phyloP scores from a whole-genome alignment of 2,888 invertebrate genomes.

The Kuschelorhynchus macadamiae region DNA sequence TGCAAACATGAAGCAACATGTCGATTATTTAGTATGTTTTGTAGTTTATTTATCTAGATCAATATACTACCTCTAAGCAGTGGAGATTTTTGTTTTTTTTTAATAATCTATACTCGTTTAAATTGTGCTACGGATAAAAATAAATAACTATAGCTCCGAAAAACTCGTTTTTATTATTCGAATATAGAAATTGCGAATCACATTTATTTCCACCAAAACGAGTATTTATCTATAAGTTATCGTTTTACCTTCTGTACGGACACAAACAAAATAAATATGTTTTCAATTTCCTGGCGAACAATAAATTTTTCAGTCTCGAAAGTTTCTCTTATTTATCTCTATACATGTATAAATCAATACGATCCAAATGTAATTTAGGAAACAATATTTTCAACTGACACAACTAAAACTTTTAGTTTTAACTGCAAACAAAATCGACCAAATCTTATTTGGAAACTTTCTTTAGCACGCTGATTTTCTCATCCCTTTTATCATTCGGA shows the following conservation, averaged over 20 bases:
- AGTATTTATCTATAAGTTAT: not conserved
- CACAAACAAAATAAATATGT: constrained; percentile 37
- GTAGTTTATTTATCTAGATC: no score
- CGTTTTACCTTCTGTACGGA: not conserved
- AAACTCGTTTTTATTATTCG: no score
- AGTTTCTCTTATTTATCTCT: constrained; percentile 41
- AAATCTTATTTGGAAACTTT: constrained; percentile 66
- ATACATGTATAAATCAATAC: constrained; percentile 43
- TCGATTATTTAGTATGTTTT: no score
- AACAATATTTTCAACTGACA: constrained; percentile 39
- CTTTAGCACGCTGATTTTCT: constrained; percentile 38
- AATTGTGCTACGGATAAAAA: no score
- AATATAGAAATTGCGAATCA: no score
- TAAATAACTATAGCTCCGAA: no score
- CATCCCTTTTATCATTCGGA: constrained; percentile 24
- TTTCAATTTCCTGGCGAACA: constrained; percentile 32
- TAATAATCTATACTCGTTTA: no score
- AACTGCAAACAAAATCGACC: constrained; percentile 64
- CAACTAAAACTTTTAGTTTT: constrained; percentile 41
- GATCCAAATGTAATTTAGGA: constrained; percentile 38
- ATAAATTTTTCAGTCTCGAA: constrained; percentile 37
- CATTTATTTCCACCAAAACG: not conserved
- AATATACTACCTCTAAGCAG: no score
- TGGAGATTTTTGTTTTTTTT: no score
- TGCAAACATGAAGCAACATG: no score